phyloP scores from a whole-genome alignment of 2,113 vertebrate species.

The Morone chrysops region DNA sequence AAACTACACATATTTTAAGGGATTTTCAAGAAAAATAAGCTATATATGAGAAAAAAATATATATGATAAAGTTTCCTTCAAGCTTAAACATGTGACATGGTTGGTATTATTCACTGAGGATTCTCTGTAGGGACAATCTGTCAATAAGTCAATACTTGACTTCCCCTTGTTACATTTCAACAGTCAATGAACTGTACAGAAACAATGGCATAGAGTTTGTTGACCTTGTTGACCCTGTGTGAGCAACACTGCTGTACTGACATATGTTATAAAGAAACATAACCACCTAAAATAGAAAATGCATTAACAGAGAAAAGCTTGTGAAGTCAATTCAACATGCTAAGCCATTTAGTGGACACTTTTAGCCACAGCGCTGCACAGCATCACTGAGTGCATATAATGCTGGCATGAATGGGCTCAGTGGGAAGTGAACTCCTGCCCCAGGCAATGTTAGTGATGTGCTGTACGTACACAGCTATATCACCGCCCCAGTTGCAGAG shows the following conservation, averaged over 20 bases:
- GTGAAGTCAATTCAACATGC: neutral
- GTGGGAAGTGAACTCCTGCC: constrained; percentile 13
- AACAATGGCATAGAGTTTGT: neutral
- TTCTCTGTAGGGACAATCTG: neutral
- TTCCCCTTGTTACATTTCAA: constrained; percentile 30
- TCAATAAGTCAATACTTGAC: constrained; percentile 13
- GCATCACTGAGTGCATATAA: constrained; percentile 11
- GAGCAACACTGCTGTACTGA: neutral
- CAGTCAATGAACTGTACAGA: constrained; percentile 18
- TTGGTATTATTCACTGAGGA: constrained; percentile 3
- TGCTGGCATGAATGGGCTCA: constrained; percentile 24
- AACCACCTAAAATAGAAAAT: neutral
- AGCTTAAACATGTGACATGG: neutral
- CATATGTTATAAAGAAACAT: neutral
- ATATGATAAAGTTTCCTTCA: no score
- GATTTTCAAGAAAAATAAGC: no score
- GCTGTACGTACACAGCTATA: constrained; percentile 1
- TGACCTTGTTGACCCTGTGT: constrained; percentile 14
- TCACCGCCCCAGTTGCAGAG: constrained; percentile 27
- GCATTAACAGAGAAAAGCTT: neutral
- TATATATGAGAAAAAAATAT: no score
- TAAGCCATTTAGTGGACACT: neutral
- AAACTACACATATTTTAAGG: no score
- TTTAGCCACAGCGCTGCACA: constrained; percentile 1
- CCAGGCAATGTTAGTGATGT: constrained; percentile 20